These are phyloP conservation scores for Aphrophora alni DNA, from an alignment of 2,888 invertebrate genomes.

Conservation along the genomic window DNA sequence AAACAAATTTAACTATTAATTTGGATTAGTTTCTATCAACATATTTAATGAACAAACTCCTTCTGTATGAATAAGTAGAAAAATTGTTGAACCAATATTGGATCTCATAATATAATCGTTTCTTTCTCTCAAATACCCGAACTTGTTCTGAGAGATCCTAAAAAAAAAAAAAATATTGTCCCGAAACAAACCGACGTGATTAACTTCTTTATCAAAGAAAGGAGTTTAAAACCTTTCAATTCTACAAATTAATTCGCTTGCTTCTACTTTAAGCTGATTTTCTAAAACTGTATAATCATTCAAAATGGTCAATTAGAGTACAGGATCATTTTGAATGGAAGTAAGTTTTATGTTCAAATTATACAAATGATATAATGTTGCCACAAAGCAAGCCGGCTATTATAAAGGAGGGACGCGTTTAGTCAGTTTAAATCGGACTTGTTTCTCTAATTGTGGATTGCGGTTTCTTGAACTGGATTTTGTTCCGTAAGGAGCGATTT, in stretches of 20 bases:
- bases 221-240: no score
- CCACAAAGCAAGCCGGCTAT: neutral
- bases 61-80: no score
- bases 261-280: neutral
- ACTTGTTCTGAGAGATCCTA: no score
- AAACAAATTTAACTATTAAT: no score
- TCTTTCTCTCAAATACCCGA: no score
- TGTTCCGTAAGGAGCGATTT: neutral
- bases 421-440: neutral
- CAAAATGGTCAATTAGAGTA: neutral
- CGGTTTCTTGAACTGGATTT: neutral
- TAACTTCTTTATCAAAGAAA: no score
- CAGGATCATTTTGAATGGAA: neutral
- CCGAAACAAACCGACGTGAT: no score
- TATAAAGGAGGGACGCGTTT: neutral
- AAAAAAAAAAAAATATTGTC: no score
- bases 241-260: neutral
- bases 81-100: no score
- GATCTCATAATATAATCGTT: no score
- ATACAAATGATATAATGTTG: neutral
- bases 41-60: no score
- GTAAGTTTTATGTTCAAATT: neutral
- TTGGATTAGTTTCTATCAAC: no score
- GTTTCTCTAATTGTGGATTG: slow-evolving; percentile 9
- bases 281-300: neutral